Percentiles rank a stretch among this genome's conserved stretches.
Conservation (phyloP, 2,797 vertebrate species). For the Manis crassicaudata region DNA sequence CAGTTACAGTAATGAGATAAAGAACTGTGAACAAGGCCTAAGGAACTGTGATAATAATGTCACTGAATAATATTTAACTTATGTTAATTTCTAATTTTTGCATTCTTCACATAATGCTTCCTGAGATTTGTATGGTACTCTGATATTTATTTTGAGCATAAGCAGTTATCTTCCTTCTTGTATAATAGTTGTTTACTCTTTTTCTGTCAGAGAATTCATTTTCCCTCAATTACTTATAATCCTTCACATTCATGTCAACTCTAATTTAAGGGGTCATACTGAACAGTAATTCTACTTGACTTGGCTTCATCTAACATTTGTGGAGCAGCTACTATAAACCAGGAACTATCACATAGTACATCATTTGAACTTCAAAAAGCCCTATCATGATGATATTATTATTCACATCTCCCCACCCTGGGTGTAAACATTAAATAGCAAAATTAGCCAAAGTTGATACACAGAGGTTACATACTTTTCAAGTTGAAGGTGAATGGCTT, state of each 20-base stretch:
- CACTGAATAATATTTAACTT: conserved; percentile 18
- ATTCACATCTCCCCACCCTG: background rate
- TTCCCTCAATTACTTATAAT: conserved; percentile 59
- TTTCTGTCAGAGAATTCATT: conserved; percentile 56
- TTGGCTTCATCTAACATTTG: background rate
- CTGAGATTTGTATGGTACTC: conserved; percentile 20
- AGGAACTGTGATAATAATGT: background rate
- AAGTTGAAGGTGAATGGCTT: background rate
- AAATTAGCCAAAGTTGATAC: background rate
- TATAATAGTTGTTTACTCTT: conserved; percentile 57
- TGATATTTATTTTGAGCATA: conserved; percentile 56
- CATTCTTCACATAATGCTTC: background rate
- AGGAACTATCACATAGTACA: background rate
- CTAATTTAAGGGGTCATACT: conserved; percentile 12
- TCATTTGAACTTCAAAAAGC: background rate
- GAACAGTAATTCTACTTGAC: conserved; percentile 38
- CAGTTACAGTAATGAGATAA: background rate
- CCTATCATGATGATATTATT: background rate
- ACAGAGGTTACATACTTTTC: background rate
- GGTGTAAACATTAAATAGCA: background rate
- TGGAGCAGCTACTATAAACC: background rate
- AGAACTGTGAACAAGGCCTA: background rate
- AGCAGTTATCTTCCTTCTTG: background rate
- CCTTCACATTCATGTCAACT: conserved; percentile 26
- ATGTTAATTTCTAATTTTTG: conserved; percentile 29